phyloP scores from a whole-genome alignment of 2,113 vertebrate species.

The Nettapus auritus region DNA sequence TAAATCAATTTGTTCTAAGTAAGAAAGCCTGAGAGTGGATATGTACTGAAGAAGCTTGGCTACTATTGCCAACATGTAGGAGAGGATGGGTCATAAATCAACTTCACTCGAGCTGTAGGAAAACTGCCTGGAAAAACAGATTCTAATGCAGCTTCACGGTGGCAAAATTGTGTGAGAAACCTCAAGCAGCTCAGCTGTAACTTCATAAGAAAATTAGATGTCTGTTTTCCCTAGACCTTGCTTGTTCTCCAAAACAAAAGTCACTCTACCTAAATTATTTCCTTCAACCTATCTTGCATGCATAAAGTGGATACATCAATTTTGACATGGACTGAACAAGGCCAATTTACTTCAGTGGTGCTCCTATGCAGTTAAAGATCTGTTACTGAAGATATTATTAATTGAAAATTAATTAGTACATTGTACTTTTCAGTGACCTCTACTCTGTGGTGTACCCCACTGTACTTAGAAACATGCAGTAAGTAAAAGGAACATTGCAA shows the following conservation, averaged over 20 bases:
- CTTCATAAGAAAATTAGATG: constrained; percentile 22
- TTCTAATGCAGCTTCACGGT: background rate
- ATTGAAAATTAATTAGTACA: background rate
- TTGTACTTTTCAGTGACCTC: background rate
- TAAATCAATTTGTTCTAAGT: background rate
- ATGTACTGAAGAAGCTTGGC: background rate
- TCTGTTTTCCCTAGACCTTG: background rate
- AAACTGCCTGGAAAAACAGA: constrained; percentile 24
- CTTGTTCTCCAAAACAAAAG: background rate
- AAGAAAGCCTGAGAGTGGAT: background rate
- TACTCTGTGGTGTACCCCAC: background rate
- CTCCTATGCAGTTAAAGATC: background rate
- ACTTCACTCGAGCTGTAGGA: background rate
- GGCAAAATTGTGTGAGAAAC: background rate
- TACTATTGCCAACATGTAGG: background rate
- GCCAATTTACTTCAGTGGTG: background rate
- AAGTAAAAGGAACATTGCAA: background rate
- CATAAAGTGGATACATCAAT: background rate
- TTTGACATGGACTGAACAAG: background rate
- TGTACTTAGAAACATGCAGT: background rate
- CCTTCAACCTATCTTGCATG: background rate
- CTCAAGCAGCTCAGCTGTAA: background rate
- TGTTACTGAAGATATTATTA: background rate
- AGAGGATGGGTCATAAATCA: constrained; percentile 34
- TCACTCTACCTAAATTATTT: background rate